Base-by-base conservation (phyloP, 2,888 invertebrate species). In the Melipona beecheii region DNA sequence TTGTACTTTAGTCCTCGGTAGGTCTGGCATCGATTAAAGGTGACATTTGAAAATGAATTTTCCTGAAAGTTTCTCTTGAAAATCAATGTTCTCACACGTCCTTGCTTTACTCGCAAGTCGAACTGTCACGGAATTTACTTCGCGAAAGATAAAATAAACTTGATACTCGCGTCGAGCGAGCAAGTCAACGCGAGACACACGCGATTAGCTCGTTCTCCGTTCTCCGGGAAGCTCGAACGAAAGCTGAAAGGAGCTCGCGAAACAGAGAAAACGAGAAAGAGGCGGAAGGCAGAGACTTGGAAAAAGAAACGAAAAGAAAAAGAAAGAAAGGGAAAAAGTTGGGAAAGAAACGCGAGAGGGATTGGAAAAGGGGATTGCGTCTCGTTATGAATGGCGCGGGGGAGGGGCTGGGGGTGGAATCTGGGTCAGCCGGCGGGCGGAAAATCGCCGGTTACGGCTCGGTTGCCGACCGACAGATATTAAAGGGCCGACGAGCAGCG, bases 391-490 rank as follows among this genome's bases (percentile, higher is more conserved):
- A 89, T 86, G 87, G 82, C 72, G 70, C 80, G 87, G 75, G 72
- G 60, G 17, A 17, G 24, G 43, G 77, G 31, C 3, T 31, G 79
- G 87, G 77, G 31, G 4, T 31, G 79, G 87, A 83, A 91, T 90
- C 78, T 89, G 78, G 91, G 89, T 90, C 90, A 87, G 70, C 64
- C 62, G 74, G 66, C 19, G 80, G 86, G 54, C 79, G 80, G 83
- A 86, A 89, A 85, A 90, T 89, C 87, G 83, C 60, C 68, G 80
- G 69, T 78, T 83, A 86, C 82, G 83, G 75, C 79, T 83, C 79
- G 86, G 81, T 84, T 86, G 78, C 54, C 77, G 83, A 79, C 81
- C 83, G 87, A 85, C 83, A 87, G 87, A 90, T 88, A 91, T 87
- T 86, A 90, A 90, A 87, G 85, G 86, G 83, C 79, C 85, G 81